Percentiles rank a stretch among this genome's conserved stretches.
These are phyloP conservation scores for Esox lucius DNA, from an alignment of 2,797 vertebrate genomes.

Conservation along the genomic window DNA sequence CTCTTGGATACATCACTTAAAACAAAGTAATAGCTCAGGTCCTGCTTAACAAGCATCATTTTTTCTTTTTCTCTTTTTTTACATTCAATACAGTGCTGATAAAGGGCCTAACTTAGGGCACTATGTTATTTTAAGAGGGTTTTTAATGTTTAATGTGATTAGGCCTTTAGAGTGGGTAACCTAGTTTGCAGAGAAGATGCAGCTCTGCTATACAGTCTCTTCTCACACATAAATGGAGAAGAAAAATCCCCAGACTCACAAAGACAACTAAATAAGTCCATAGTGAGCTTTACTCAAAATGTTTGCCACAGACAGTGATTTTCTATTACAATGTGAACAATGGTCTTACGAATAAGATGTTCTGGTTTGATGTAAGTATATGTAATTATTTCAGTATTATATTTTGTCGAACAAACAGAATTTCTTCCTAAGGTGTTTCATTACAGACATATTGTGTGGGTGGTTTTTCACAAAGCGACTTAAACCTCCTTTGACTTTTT, in stretches of 20 bases:
- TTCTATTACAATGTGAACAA: conserved; percentile 13
- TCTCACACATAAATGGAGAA: conserved; percentile 14
- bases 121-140: conserved; percentile 53
- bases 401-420: not conserved
- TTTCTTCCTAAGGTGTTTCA: not conserved
- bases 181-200: conserved; percentile 47
- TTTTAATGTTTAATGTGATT: conserved; percentile 61
- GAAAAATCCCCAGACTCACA: not conserved
- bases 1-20: too few relatives aligned
- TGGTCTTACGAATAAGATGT: not conserved
- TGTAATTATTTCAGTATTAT: not conserved
- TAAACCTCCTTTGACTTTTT: too few relatives aligned
- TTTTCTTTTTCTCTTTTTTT: not conserved
- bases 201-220: conserved; percentile 4
- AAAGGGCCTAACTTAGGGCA: conserved; percentile 40
- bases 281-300: conserved; percentile 13
- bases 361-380: not conserved
- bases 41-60: not conserved
- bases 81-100: conserved; percentile 36
- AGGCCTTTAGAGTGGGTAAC: conserved; percentile 49
- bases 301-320: conserved; percentile 2
- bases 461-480: not conserved
- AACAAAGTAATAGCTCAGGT: not conserved
- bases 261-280: conserved; percentile 26
- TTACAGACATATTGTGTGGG: not conserved